Base-by-base conservation (phyloP, 2,113 vertebrate species). In the Saguinus imperator region DNA sequence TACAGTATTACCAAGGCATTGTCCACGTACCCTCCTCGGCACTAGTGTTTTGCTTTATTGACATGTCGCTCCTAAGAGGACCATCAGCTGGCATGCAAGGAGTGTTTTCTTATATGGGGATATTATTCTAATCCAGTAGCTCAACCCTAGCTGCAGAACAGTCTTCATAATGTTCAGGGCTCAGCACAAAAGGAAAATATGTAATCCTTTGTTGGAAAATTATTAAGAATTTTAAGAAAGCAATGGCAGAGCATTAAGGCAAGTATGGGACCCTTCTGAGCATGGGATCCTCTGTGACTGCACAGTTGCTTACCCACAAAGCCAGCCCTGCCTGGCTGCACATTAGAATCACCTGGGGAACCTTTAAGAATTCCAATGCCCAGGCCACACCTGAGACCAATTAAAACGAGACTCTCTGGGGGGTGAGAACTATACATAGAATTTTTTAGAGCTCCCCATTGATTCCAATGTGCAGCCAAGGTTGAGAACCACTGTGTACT, bases 401-500 rank as follows among this genome's bases (percentile, higher is more conserved):
- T 94, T 95, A 92, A 97, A 91, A 89, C 20, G 58, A 75, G 77
- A 73, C 5, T 21, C n/a, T 77, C 79, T 57, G 1, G 43, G n/a
- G 14, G 45, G 25, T 68, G 11, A 88, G 86, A 96, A 70, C 13
- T 43, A 89, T 43, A 55, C 27, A 87, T 73, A 93, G 86, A 79
- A 93, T 48, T 86, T 85, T 76, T 87, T 73, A 83, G 94, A 96
- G n/a, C 8, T 95, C 70, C 27, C 37, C 27, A 32, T 14, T 57
- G 87, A 93, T 35, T 91, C 58, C 92, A 95, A 48, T 76, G 55
- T 84, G 72, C 70, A 93, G 43, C 23, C 94, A 58, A 81, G 73
- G 72, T 58, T 84, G 6, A 95, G 72, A 96, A 88, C 52, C 85
- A 86, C 27, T 40, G 86, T 16, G 70, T 58, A 79, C 40, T 92